Evolutionary conservation across 2,888 invertebrate species (phyloP).

Genomic region (Dasysyrphus albostriatus): DNA sequence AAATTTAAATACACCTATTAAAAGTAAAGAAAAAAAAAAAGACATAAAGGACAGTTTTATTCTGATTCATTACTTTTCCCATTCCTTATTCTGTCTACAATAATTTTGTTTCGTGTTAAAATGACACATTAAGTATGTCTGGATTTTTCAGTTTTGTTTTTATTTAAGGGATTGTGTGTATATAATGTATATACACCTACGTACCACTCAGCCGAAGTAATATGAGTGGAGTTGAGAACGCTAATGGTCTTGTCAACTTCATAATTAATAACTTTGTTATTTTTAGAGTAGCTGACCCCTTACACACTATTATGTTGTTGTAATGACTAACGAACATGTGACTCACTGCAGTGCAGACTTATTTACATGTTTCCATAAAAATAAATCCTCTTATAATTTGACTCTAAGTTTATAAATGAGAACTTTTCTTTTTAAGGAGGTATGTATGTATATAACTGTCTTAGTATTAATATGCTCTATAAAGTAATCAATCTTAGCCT

Average conservation of each 20-base stretch:
- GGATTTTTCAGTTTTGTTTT: neutral
- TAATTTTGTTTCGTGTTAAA: slow-evolving; percentile 13
- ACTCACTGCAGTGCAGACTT: neutral
- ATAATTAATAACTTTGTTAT: neutral
- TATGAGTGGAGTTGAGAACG: neutral
- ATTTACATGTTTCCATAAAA: neutral
- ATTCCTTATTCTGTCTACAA: neutral
- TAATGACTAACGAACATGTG: neutral
- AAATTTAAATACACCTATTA: too few species aligned
- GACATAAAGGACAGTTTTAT: neutral
- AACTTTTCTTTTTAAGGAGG: too few species aligned
- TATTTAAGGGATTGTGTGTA: neutral
- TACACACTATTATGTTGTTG: neutral
- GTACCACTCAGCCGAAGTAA: neutral
- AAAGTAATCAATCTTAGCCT: too few species aligned
- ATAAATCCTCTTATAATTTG: neutral
- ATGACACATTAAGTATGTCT: slow-evolving; percentile 8
- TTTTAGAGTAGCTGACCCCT: neutral
- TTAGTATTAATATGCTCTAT: too few species aligned
- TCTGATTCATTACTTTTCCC: neutral
- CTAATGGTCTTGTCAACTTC: slow-evolving; percentile 13
- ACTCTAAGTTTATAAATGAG: neutral
- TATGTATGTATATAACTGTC: too few species aligned
- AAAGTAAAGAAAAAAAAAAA: neutral
- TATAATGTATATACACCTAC: neutral